Base-by-base conservation (phyloP, 1,140 invertebrate genomes). In the Drosophila miranda region DNA sequence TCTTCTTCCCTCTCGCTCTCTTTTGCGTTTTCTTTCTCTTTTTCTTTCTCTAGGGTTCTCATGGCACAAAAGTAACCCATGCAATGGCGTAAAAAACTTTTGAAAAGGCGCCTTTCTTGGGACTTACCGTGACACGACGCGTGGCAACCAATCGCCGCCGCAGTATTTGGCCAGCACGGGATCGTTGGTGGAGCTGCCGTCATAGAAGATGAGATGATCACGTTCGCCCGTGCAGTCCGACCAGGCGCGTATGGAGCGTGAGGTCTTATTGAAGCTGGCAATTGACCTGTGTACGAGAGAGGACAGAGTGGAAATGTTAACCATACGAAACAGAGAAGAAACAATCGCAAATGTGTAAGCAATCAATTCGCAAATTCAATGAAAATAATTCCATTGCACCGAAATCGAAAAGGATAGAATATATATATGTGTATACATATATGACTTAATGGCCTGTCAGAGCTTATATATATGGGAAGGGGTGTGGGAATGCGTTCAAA, bases 111-210 rank as follows among this genome's bases (percentile, higher is more conserved):
- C 14, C 13, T 44, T 34, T 41, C 21, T 13, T 45, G 26, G 3
- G 51, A 83, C 86, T 83, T 63, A 91, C 91, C 92, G 90, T 45
- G 94, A 94, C 13, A 95, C 93, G 13, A 97, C 94, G 44, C 93
- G 92, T 0, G 96, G 95, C 68, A 97, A 91, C 91, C 95, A 95
- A 90, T 95, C 95, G 9, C 96, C 96, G 4, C 96, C 97, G 89
- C 97, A 98, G 89, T 97, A 97, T 75, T 96, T 95, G 45, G 97
- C 93, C 64, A 98, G 92, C 1, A 97, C 94, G 0, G 96, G 95
- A 89, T 97, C 96, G 71, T 96, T 95, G 0, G 93, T 94, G 23
- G 93, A 93, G 26, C 94, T 93, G 19, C 97, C 97, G 91, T 98
- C 97, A 89, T 96, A 96, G 82, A 98, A 96, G 52, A 97, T 95